These are phyloP conservation scores for Lithophane ornitopus DNA, from an alignment of 2,888 invertebrate genomes.

Conservation along the genomic window DNA sequence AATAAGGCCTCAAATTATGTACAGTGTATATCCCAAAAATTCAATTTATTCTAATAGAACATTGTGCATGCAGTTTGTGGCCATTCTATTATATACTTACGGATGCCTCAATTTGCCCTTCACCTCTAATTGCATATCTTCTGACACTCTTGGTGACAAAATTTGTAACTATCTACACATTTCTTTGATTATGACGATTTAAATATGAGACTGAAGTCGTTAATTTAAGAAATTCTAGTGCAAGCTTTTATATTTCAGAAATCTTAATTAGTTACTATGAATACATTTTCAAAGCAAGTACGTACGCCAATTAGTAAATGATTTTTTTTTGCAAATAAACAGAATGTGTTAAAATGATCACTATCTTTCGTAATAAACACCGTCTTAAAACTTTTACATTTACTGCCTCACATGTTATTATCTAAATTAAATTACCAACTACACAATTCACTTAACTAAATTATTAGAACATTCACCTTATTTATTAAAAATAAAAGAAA, in stretches of 20 bases:
- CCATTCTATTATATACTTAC: slow-evolving; percentile 35
- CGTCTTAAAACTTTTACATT: slow-evolving; percentile 31
- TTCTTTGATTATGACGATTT: neutral
- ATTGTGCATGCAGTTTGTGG: neutral
- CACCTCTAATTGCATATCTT: neutral
- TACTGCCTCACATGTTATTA: neutral
- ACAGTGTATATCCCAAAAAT: neutral
- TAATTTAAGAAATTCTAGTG: neutral
- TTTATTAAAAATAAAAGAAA: slow-evolving; percentile 4
- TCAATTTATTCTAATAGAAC: neutral
- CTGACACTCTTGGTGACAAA: neutral
- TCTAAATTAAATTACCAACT: slow-evolving; percentile 7
- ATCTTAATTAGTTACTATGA: slow-evolving; percentile 10
- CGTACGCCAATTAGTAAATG: slow-evolving; percentile 11
- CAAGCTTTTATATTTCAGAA: neutral
- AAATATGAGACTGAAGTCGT: neutral
- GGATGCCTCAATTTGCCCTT: slow-evolving; percentile 28
- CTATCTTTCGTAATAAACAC: slow-evolving; percentile 51
- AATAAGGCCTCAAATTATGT: neutral
- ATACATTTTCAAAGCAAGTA: slow-evolving; percentile 16
- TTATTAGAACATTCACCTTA: slow-evolving; percentile 7
- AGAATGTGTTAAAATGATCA: slow-evolving; percentile 34
- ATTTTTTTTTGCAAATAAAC: slow-evolving; percentile 25
- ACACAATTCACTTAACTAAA: neutral
- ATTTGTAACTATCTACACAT: neutral